Percentiles rank a stretch among this genome's conserved stretches.
phyloP scores from a whole-genome alignment of 2,113 vertebrate species.

The Parus major region DNA sequence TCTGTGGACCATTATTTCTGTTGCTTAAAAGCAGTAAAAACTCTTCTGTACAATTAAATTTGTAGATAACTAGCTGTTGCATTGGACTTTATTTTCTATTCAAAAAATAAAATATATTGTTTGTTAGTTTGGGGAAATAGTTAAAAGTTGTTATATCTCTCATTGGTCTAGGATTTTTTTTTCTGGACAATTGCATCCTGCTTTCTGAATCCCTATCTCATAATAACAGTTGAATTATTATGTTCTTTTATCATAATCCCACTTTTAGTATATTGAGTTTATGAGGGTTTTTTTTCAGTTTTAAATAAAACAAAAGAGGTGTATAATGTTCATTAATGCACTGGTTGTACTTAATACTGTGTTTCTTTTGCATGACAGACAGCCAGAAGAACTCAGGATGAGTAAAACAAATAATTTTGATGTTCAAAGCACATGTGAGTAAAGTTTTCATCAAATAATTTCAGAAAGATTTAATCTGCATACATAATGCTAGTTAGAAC shows the following conservation, averaged over 20 bases:
- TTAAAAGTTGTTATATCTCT: not conserved
- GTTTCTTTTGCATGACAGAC: slow-evolving; percentile 24
- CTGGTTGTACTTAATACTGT: not conserved
- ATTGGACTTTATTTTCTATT: not conserved
- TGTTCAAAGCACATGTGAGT: slow-evolving; percentile 70
- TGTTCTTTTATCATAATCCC: not conserved
- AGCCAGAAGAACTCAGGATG: slow-evolving; percentile 59
- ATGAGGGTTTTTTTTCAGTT: rapidly evolving
- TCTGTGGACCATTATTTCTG: not conserved
- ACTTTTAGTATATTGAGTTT: not conserved
- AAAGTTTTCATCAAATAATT: not conserved
- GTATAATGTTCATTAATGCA: not conserved
- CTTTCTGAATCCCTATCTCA: not conserved
- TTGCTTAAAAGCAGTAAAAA: not conserved
- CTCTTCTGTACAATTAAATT: not conserved
- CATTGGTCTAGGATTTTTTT: not conserved
- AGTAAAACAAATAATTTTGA: slow-evolving; percentile 46
- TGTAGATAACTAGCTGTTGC: not conserved
- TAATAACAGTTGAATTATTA: not conserved
- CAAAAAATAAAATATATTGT: not conserved
- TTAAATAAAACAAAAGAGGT: not conserved
- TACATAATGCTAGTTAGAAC: not conserved
- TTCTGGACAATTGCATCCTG: not conserved
- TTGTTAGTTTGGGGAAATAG: not conserved
- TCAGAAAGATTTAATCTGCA: not conserved